Evolutionary conservation across 1,140 invertebrate species (phyloP).

Genomic region (Drosophila azteca): DNA sequence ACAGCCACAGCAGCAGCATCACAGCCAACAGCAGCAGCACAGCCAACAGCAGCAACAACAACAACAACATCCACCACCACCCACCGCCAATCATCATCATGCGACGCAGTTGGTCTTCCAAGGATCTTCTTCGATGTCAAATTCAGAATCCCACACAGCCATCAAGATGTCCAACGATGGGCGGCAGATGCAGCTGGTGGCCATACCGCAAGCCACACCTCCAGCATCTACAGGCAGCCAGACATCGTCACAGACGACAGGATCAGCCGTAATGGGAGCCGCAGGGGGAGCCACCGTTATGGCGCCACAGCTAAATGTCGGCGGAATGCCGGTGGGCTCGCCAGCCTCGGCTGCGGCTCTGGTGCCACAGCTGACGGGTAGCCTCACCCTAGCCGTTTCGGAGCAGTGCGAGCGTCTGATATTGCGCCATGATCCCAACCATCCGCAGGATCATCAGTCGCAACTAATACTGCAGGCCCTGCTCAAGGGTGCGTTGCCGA

Average conservation of each 20-base stretch:
- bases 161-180: constrained; percentile 68
- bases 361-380: constrained; percentile 79
- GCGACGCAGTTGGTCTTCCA: constrained; percentile 52
- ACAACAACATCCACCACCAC: constrained; percentile 54
- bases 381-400: constrained; percentile 75
- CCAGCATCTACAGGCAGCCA: constrained; percentile 7
- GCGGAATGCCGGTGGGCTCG: constrained; percentile 49
- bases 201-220: constrained; percentile 61
- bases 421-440: constrained; percentile 79
- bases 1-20: constrained; percentile 24
- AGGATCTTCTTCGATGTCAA: constrained; percentile 5
- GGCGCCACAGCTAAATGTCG: constrained; percentile 59
- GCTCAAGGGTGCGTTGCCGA: constrained; percentile 79
- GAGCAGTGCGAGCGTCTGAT: constrained; percentile 81
- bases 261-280: constrained; percentile 28
- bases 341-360: constrained; percentile 71
- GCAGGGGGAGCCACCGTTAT: constrained; percentile 66
- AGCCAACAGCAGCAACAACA: constrained; percentile 18
- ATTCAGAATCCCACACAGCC: constrained; percentile 32
- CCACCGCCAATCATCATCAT: constrained; percentile 22
- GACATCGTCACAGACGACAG: background rate
- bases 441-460: constrained; percentile 81
- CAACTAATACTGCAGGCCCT: constrained; percentile 80
- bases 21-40: constrained; percentile 27
- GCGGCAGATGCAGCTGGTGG: constrained; percentile 75